Base-by-base conservation (phyloP, 2,888 invertebrate species). In the Xanthia icteritia region DNA sequence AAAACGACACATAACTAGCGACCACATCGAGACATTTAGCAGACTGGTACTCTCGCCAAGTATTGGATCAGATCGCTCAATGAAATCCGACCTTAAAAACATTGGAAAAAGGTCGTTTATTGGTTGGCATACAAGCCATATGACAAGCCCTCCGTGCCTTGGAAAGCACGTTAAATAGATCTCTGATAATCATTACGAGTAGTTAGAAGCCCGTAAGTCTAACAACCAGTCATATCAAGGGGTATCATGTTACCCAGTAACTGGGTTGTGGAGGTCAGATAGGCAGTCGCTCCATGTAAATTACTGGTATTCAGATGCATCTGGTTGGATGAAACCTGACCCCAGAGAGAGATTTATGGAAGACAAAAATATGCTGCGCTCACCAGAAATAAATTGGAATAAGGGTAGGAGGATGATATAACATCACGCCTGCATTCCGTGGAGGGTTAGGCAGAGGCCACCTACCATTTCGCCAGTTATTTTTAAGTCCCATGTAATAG, bases 21-120 rank as follows among this genome's bases (percentile, higher is more conserved):
- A 67, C 63, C 76, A 82, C 45, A 82, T 66, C n/a, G 15, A 81
- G 17, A 82, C 45, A 60, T 17, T 39, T n/a, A 75, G 23, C 17
- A 77, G 31, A 66, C 76, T 48, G 45, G 61, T 61, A 61, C 27
- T 23, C 77, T 67, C 77, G 66, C 77, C 5, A 76, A 82, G 79
- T 82, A 64, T 64, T 54, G 45, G 83, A 79, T 82, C 76, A 76
- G 65, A 82, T 66, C 51, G 45, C 60, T 82, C 45, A 31, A 9
- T 60, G 6, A 76, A 60, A 54, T 23, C 2, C 15, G 11, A 31
- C n/a, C 15, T 11, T 20, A 54, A 2, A 0, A 0, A 1, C 6
- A 20, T 20, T 31, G 5, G 2, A 9, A 54, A 20, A 56, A 31
- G 9, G 45, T 39, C 11, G 15, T 27, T 65, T 77, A 27, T 77